Conservation (phyloP, 92 coral and sea anemone genomes). For the Pocillopora grandis region DNA sequence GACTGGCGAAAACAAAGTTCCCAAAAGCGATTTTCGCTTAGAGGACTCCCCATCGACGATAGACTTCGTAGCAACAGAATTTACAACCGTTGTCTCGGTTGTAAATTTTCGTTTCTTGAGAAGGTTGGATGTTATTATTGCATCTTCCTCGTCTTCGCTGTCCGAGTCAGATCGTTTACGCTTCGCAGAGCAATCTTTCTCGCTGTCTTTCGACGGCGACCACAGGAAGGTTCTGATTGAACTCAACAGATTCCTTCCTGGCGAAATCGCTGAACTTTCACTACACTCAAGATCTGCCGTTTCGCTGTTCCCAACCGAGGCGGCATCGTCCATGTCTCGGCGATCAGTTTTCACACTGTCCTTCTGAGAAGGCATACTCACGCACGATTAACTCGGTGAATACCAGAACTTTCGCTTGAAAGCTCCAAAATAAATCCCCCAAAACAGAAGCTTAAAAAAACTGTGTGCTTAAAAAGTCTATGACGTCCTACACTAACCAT, state of each 20-base stretch:
- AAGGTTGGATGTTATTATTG: slow-evolving; percentile 85
- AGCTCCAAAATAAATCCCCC: neutral
- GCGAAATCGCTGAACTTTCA: slow-evolving; percentile 55
- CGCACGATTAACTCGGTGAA: neutral
- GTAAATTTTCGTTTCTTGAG: slow-evolving; percentile 94
- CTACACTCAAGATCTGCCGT: slow-evolving; percentile 34
- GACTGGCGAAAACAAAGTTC: slow-evolving; percentile 97
- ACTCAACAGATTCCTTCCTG: slow-evolving; percentile 83
- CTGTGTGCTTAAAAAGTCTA: neutral
- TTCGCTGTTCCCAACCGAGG: slow-evolving; percentile 25
- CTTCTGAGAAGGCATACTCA: slow-evolving; percentile 10
- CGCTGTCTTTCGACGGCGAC: slow-evolving; percentile 84
- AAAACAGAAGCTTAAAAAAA: neutral
- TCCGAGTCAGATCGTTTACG: slow-evolving; percentile 78
- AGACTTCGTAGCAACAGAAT: slow-evolving; percentile 43
- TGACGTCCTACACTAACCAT: slow-evolving; percentile 14
- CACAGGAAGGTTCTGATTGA: slow-evolving; percentile 98
- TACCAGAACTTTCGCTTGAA: neutral
- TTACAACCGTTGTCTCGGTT: slow-evolving; percentile 71
- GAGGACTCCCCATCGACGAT: slow-evolving; percentile 52
- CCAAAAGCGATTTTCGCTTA: slow-evolving; percentile 90
- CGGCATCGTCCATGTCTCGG: slow-evolving; percentile 60
- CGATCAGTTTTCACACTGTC: slow-evolving; percentile 38
- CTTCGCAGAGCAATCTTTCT: slow-evolving; percentile 66
- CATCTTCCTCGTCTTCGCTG: slow-evolving; percentile 87